Conservation (phyloP, 2,888 invertebrate genomes). For the Drosophila hamatofila region DNA sequence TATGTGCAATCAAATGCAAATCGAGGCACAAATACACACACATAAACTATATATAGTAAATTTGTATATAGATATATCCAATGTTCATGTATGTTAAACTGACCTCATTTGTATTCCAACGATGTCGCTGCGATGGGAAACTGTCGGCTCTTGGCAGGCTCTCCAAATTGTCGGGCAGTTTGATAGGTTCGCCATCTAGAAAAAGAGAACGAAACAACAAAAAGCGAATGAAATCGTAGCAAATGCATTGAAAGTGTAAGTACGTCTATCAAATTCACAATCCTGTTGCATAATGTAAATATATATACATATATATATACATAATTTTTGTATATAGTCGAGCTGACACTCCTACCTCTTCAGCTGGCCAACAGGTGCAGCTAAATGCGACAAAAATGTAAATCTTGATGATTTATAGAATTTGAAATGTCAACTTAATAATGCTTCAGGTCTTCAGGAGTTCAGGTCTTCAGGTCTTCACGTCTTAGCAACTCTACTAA, state of each 20-base stretch:
- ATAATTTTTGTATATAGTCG: slow-evolving; percentile 50
- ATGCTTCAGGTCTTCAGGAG: slow-evolving; percentile 22
- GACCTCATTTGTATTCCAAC: slow-evolving; percentile 99
- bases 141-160: slow-evolving; percentile 97
- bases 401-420: slow-evolving; percentile 77
- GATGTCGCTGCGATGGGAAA: slow-evolving; percentile 96
- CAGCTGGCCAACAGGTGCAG: slow-evolving; percentile 67
- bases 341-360: neutral
- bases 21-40: slow-evolving; percentile 56
- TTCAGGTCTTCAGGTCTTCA: neutral
- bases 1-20: slow-evolving; percentile 79
- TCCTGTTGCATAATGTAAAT: slow-evolving; percentile 61
- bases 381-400: slow-evolving; percentile 79
- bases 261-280: slow-evolving; percentile 26
- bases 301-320: slow-evolving; percentile 30
- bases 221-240: slow-evolving; percentile 3
- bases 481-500: slow-evolving; percentile 2
- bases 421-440: slow-evolving; percentile 74
- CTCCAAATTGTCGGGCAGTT: slow-evolving; percentile 97
- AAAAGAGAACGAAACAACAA: slow-evolving; percentile 32
- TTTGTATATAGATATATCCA: slow-evolving; percentile 4
- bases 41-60: slow-evolving; percentile 5
- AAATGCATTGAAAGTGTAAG: slow-evolving; percentile 71
- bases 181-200: slow-evolving; percentile 95
- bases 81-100: slow-evolving; percentile 78